Evolutionary conservation across 2,888 invertebrate species (phyloP).

Genomic region (Ctena decussata): DNA sequence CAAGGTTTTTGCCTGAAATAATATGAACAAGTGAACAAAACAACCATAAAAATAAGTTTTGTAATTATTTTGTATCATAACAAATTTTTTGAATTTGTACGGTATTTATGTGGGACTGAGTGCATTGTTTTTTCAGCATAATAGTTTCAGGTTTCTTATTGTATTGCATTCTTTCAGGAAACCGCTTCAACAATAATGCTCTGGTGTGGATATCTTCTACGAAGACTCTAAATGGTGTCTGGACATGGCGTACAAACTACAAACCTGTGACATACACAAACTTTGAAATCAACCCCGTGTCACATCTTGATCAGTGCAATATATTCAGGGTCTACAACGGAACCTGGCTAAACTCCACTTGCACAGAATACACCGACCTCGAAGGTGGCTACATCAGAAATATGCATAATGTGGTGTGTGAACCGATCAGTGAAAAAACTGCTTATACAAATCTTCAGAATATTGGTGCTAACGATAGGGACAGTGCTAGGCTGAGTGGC

Average conservation of each 20-base stretch:
- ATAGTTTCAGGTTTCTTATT: neutral
- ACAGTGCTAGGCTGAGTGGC: too few relatives aligned
- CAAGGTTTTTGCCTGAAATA: too few relatives aligned
- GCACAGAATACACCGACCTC: neutral
- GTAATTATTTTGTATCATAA: too few relatives aligned
- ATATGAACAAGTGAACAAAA: too few relatives aligned
- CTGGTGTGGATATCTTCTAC: constrained; percentile 43
- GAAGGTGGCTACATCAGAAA: neutral
- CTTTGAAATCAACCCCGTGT: constrained; percentile 16
- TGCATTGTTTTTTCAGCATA: too few relatives aligned
- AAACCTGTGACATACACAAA: constrained; percentile 44
- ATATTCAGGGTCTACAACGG: neutral
- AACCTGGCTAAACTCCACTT: neutral
- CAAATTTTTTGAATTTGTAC: too few relatives aligned
- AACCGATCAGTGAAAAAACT: constrained; percentile 1
- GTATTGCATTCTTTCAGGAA: constrained; percentile 34
- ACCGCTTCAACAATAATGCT: constrained; percentile 16
- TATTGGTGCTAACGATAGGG: neutral
- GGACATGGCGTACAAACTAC: constrained; percentile 39
- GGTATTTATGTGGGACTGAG: too few relatives aligned
- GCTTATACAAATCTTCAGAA: neutral
- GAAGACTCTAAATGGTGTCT: constrained; percentile 3
- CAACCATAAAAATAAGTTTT: too few relatives aligned
- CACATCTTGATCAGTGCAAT: neutral
- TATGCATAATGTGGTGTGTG: constrained; percentile 26